A percentile compares a stretch with the other conserved stretches of the same genome.
These are phyloP conservation scores for Nasalis larvatus DNA, from an alignment of 2,113 vertebrate species.

Conservation along the genomic window DNA sequence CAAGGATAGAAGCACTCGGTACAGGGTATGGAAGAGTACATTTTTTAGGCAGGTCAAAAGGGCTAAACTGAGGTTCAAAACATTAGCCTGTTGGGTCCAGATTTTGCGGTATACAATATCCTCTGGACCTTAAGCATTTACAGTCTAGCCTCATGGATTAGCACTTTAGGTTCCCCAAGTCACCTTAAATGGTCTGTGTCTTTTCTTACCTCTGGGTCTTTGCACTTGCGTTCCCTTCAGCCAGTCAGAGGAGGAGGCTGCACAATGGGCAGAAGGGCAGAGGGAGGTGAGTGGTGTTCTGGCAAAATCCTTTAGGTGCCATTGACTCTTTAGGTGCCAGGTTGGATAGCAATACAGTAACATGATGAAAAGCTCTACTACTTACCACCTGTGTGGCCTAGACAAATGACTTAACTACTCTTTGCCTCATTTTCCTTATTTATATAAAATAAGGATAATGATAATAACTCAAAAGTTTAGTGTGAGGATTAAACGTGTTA, in stretches of 20 bases:
- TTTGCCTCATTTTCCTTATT: background rate
- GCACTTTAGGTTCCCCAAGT: background rate
- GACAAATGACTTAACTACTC: background rate
- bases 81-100: background rate
- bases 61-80: background rate
- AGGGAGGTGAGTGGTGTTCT: background rate
- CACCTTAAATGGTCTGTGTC: background rate
- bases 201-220: background rate
- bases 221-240: background rate
- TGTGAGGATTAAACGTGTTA: background rate
- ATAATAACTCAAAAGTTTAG: background rate
- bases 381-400: background rate
- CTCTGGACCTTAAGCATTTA: background rate
- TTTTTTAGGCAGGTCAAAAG: background rate
- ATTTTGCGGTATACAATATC: background rate
- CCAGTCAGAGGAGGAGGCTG: background rate
- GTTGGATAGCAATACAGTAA: background rate
- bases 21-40: background rate
- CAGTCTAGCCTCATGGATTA: background rate
- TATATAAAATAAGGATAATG: background rate
- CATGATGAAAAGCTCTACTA: background rate
- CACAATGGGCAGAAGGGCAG: background rate
- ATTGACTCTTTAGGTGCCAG: background rate
- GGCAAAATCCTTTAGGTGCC: background rate
- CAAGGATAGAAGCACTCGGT: background rate